Evolutionary conservation across 1,140 invertebrate species (phyloP).

Genomic region (Leptinotarsa texana): DNA sequence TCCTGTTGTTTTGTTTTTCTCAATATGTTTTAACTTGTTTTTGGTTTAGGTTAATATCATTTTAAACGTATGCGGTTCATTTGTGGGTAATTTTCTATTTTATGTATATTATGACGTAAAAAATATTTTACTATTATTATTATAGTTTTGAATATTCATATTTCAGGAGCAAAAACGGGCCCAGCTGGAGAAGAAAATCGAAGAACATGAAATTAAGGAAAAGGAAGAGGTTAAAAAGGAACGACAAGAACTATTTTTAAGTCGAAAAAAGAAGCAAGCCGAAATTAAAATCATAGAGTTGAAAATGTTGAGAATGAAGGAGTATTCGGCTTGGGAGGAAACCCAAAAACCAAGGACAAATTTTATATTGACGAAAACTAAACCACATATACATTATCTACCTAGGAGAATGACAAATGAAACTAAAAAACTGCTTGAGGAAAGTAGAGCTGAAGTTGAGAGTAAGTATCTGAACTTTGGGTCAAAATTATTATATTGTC

Average conservation of each 20-base stretch:
- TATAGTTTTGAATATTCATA: no score
- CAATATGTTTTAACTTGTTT: no score
- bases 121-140: no score
- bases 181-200: slow-evolving; percentile 90
- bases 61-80: no score
- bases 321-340: slow-evolving; percentile 87
- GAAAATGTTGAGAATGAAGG: slow-evolving; percentile 84
- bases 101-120: no score
- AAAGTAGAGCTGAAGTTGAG: slow-evolving; percentile 59
- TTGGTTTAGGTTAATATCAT: no score
- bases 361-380: slow-evolving; percentile 86
- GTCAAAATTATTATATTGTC: no score
- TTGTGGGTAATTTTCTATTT: neutral
- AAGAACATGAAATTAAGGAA: slow-evolving; percentile 86
- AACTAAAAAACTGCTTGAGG: slow-evolving; percentile 58
- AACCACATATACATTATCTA: slow-evolving; percentile 85
- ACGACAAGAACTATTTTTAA: slow-evolving; percentile 81
- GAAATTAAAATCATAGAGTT: slow-evolving; percentile 88
- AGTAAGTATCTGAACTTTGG: slow-evolving; percentile 54
- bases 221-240: slow-evolving; percentile 84
- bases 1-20: no score
- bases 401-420: slow-evolving; percentile 71
- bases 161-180: slow-evolving; percentile 78
- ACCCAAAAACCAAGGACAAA: slow-evolving; percentile 75
- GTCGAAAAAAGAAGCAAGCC: slow-evolving; percentile 83